phyloP scores from a whole-genome alignment of 23 tunicate genomes.

The Diplosoma virens region DNA sequence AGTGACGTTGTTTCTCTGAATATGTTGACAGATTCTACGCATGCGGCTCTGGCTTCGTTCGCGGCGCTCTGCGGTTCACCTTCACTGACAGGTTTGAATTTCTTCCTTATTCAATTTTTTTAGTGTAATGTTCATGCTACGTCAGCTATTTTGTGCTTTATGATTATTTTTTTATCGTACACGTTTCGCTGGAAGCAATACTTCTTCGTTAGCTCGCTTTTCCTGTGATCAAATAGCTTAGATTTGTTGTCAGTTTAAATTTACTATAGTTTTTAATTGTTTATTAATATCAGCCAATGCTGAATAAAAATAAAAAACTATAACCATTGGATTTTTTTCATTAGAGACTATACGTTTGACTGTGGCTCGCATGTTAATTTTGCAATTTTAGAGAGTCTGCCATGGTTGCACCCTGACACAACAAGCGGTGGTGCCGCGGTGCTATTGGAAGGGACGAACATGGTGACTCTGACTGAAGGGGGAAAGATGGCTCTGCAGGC shows the following conservation, averaged over 20 bases:
- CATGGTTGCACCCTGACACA: conserved; percentile 22
- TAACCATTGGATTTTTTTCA: neutral
- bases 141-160: too few relatives aligned
- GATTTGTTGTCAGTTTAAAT: too few relatives aligned
- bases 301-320: neutral
- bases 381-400: conserved; percentile 11
- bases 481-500: conserved; percentile 53
- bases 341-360: too few relatives aligned
- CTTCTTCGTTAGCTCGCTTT: too few relatives aligned
- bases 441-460: conserved; percentile 44
- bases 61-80: conserved; percentile 38
- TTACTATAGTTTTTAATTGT: too few relatives aligned
- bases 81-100: conserved; percentile 22
- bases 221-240: too few relatives aligned
- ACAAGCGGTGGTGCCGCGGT: conserved; percentile 23
- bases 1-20: too few relatives aligned
- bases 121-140: too few relatives aligned
- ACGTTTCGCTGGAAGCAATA: too few relatives aligned
- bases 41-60: conserved; percentile 20
- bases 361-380: neutral
- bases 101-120: too few relatives aligned
- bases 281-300: neutral
- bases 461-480: conserved; percentile 35
- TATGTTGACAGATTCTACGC: conserved; percentile 16
- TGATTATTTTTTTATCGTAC: too few relatives aligned